These are phyloP conservation scores for Leucoraja erinaceus DNA, from an alignment of 2,113 vertebrate species.

Conservation along the genomic window DNA sequence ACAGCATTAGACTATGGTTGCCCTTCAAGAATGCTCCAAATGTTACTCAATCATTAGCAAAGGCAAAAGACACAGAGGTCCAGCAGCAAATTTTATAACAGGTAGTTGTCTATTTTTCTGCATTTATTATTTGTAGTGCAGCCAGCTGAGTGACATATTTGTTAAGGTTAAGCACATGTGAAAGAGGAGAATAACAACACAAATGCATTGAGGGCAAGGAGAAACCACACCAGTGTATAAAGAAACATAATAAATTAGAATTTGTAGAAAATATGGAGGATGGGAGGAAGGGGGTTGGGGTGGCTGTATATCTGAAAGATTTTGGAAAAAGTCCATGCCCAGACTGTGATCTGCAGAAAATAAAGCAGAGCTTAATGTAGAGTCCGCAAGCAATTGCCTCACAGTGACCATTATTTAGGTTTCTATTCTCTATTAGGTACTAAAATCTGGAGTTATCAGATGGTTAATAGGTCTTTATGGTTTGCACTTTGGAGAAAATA, in stretches of 20 bases:
- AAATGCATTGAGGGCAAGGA: background rate
- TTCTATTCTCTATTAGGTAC: slow-evolving; percentile 29
- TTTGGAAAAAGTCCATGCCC: slow-evolving; percentile 13
- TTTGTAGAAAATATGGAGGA: slow-evolving; percentile 26
- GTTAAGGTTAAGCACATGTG: background rate
- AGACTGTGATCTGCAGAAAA: slow-evolving; percentile 9
- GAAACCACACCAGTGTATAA: slow-evolving; percentile 1
- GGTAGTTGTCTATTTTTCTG: background rate
- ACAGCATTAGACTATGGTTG: background rate
- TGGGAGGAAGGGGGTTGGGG: background rate
- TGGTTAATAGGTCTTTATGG: slow-evolving; percentile 27
- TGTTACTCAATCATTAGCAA: background rate
- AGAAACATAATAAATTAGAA: background rate
- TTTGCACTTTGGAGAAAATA: slow-evolving; percentile 17
- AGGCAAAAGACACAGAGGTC: background rate
- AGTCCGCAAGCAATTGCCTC: slow-evolving; percentile 15
- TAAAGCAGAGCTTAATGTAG: background rate
- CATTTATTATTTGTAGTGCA: background rate
- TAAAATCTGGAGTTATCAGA: slow-evolving; percentile 35
- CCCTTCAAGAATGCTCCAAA: background rate
- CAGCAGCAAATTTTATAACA: background rate
- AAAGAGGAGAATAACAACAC: slow-evolving; percentile 7
- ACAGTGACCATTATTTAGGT: slow-evolving; percentile 36
- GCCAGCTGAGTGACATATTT: background rate
- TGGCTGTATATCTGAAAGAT: slow-evolving; percentile 3